A percentile compares a stretch with the other conserved stretches of the same genome.
phyloP scores from a whole-genome alignment of 2,113 vertebrate genomes.

The Ammodytes dubius region DNA sequence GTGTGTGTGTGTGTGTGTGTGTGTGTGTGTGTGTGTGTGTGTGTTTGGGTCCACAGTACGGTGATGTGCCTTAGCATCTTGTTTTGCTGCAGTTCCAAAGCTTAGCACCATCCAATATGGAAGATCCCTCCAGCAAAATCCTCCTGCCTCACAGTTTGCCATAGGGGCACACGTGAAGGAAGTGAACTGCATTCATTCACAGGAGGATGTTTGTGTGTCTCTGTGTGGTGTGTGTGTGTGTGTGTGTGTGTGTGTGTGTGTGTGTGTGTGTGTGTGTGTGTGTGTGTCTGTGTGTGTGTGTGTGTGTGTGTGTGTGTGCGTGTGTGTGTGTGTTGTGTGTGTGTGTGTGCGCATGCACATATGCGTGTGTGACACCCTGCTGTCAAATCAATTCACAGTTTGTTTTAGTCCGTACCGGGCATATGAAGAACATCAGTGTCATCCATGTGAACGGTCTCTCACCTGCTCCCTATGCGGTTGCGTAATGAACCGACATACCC shows the following conservation, averaged over 20 bases:
- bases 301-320: too few species aligned
- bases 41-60: neutral
- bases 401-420: conserved; percentile 21
- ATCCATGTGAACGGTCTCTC: neutral
- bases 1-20: neutral
- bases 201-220: neutral
- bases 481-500: neutral
- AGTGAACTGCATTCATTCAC: conserved; percentile 10
- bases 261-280: too few species aligned
- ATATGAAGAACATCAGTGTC: conserved; percentile 31
- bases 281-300: too few species aligned
- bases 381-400: conserved; percentile 37
- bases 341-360: too few species aligned
- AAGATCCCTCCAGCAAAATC: conserved; percentile 38
- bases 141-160: conserved; percentile 12
- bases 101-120: conserved; percentile 25
- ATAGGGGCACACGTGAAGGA: conserved; percentile 10
- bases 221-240: too few species aligned
- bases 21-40: neutral
- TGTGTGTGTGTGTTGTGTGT: too few species aligned
- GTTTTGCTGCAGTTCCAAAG: neutral
- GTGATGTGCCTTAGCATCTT: neutral
- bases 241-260: too few species aligned
- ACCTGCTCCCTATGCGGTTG: neutral
- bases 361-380: conserved; percentile 30